A percentile compares a stretch with the other conserved stretches of the same genome.
phyloP scores from a whole-genome alignment of 2,113 vertebrate genomes.

The Microtus oregoni region DNA sequence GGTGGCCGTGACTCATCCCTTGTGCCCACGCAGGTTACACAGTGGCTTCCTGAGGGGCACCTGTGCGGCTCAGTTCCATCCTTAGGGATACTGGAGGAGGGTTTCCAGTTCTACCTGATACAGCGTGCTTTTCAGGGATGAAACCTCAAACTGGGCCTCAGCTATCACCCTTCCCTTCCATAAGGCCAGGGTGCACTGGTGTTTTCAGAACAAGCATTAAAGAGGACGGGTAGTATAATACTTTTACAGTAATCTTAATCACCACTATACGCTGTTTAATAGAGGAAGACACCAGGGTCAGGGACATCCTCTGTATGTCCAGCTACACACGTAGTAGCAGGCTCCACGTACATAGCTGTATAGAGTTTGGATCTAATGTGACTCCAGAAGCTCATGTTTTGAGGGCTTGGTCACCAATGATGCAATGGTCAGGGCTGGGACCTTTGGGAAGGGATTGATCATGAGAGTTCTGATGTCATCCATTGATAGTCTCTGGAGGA shows the following conservation, averaged over 20 bases:
- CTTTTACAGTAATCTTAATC: too few relatives aligned
- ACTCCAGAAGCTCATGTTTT: neutral
- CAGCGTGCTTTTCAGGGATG: fast-evolving
- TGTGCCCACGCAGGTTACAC: fast-evolving
- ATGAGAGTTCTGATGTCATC: neutral
- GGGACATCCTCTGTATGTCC: neutral
- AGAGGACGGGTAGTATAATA: fast-evolving
- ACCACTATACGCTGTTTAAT: fast-evolving
- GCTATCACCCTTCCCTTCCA: neutral
- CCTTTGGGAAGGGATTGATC: neutral
- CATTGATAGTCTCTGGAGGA: neutral
- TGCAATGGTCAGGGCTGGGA: neutral
- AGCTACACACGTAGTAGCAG: neutral
- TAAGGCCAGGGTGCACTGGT: neutral
- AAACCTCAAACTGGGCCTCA: fast-evolving
- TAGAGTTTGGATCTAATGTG: neutral
- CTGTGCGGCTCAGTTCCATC: fast-evolving
- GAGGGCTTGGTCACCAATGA: neutral
- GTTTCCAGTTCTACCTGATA: fast-evolving
- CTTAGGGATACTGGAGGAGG: fast-evolving
- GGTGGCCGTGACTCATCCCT: neutral
- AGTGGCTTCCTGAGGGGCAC: fast-evolving
- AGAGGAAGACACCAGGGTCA: neutral
- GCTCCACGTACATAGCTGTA: neutral
- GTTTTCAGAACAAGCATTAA: neutral